phyloP scores from a whole-genome alignment of 2,113 vertebrate species.

The Ascaphus truei region DNA sequence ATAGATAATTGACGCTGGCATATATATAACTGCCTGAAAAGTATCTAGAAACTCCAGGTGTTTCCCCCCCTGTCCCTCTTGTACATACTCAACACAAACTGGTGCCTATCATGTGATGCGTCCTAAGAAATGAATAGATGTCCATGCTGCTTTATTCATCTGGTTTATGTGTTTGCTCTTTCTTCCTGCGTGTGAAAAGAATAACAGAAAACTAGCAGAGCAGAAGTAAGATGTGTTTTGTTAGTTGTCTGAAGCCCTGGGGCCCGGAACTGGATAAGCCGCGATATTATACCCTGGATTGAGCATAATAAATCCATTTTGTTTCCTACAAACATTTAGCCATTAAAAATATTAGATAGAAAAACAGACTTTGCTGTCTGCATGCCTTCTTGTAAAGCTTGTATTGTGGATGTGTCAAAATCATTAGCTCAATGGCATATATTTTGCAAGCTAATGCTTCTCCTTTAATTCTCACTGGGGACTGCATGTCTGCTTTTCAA shows the following conservation, averaged over 20 bases:
- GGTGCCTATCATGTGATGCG: constrained; percentile 53
- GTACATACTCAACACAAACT: too few relatives aligned
- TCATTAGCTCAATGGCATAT: constrained; percentile 75
- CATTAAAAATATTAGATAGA: constrained; percentile 78
- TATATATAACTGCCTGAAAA: too few relatives aligned
- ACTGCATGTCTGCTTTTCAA: constrained; percentile 59
- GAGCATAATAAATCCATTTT: constrained; percentile 81
- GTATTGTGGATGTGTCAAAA: constrained; percentile 77
- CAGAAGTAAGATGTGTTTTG: constrained; percentile 91
- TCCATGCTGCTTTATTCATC: constrained; percentile 60
- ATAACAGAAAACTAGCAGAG: constrained; percentile 79
- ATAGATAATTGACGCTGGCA: too few relatives aligned
- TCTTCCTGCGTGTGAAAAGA: constrained; percentile 79
- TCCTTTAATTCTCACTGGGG: constrained; percentile 70
- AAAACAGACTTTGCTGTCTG: constrained; percentile 73
- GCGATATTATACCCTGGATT: constrained; percentile 73
- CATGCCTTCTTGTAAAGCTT: constrained; percentile 66
- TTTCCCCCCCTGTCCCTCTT: too few relatives aligned
- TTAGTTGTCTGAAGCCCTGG: constrained; percentile 84
- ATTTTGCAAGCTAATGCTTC: constrained; percentile 77
- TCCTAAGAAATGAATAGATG: constrained; percentile 64
- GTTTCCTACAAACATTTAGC: constrained; percentile 84
- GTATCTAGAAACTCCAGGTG: too few relatives aligned
- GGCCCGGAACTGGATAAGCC: constrained; percentile 83
- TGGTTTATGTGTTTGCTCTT: constrained; percentile 64